Evolutionary conservation across 2,113 vertebrate genomes (phyloP).

Genomic region (Entelurus aequoreus): DNA sequence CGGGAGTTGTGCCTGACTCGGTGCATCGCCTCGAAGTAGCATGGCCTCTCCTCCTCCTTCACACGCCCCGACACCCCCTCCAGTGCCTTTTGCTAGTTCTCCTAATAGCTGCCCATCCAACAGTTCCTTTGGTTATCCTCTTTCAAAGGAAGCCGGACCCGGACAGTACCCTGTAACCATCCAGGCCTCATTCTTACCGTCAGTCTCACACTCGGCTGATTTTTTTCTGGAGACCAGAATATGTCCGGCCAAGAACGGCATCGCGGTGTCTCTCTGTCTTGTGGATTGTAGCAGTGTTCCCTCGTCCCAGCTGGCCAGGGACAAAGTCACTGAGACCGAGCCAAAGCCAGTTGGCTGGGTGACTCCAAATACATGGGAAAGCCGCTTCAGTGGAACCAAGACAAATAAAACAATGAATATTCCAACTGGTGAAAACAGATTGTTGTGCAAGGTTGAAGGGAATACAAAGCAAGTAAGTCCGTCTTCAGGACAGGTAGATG

Average conservation of each 20-base stretch:
- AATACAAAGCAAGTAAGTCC: constrained; percentile 12
- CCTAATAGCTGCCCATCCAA: constrained; percentile 19
- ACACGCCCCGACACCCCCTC: constrained; percentile 22
- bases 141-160: constrained; percentile 22
- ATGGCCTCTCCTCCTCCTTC: constrained; percentile 43
- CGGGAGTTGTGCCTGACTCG: constrained; percentile 79
- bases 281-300: constrained; percentile 55
- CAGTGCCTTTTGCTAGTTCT: constrained; percentile 26
- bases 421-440: constrained; percentile 7
- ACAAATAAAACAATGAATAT: constrained; percentile 1
- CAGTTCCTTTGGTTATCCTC: constrained; percentile 16
- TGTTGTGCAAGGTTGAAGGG: constrained; percentile 15
- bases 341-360: constrained; percentile 51
- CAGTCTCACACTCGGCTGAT: neutral
- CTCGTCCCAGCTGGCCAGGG: constrained; percentile 64
- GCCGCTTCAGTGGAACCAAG: constrained; percentile 33
- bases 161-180: constrained; percentile 10
- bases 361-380: constrained; percentile 66
- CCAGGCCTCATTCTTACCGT: constrained; percentile 24
- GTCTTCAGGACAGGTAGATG: neutral
- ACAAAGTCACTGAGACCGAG: constrained; percentile 52
- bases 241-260: constrained; percentile 64
- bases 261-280: constrained; percentile 52
- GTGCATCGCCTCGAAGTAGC: constrained; percentile 54
- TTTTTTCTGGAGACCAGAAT: constrained; percentile 29